Evolutionary conservation across 2,797 vertebrate species (phyloP).

Genomic region (Fringilla coelebs): DNA sequence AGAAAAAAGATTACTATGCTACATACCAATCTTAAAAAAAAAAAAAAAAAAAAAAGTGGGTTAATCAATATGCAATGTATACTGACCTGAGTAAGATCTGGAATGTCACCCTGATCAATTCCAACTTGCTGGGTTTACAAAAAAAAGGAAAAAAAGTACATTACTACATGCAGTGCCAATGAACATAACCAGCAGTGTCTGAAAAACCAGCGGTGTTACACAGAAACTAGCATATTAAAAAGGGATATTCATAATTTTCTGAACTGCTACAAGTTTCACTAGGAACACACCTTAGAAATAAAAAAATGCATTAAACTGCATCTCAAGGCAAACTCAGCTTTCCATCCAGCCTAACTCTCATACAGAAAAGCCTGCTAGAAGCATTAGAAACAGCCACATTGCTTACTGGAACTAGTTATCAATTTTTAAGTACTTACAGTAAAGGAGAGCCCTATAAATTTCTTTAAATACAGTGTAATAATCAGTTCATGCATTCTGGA

Average conservation of each 20-base stretch:
- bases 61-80: conserved; percentile 78
- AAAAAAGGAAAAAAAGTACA: conserved; percentile 39
- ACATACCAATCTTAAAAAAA: not conserved
- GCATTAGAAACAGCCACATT: not conserved
- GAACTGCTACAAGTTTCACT: not conserved
- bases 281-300: not conserved
- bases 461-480: not conserved
- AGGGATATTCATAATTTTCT: conserved; percentile 2
- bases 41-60: conserved; percentile 16
- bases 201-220: not conserved
- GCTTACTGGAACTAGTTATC: not conserved
- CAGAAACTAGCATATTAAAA: not conserved
- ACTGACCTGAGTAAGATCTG: conserved; percentile 97
- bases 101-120: conserved; percentile 96
- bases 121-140: conserved; percentile 93
- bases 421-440: not conserved
- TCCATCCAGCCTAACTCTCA: not conserved
- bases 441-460: not conserved
- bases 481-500: not conserved
- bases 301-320: not conserved
- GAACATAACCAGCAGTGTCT: conserved; percentile 2
- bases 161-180: conserved; percentile 59
- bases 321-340: not conserved
- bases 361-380: not conserved
- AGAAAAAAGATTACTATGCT: conserved; percentile 58